Conservation (phyloP, 2,888 invertebrate genomes). For the Hirtodrosophila alboralis region DNA sequence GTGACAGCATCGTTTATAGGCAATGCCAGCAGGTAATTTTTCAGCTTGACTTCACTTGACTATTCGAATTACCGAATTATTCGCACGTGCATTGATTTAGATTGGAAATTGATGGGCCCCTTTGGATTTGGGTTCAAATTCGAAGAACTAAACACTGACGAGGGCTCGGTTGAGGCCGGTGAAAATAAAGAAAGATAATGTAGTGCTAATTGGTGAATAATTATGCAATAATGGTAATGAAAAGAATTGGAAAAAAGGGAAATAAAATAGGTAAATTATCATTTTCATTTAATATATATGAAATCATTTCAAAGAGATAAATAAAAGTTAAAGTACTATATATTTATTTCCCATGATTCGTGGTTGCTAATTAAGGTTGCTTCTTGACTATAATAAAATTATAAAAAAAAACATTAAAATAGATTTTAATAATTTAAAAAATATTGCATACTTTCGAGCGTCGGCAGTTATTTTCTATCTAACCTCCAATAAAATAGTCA, state of each 20-base stretch:
- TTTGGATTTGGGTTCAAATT: constrained; percentile 39
- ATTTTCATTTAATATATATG: too few species aligned
- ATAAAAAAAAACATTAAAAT: constrained; percentile 1
- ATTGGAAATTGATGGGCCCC: constrained; percentile 58
- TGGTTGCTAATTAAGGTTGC: too few species aligned
- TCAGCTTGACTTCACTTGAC: constrained; percentile 53
- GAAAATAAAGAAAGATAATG: constrained; percentile 25
- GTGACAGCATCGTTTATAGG: constrained; percentile 73
- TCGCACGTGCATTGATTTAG: constrained; percentile 73
- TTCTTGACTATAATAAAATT: too few species aligned
- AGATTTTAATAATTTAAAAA: constrained; percentile 9
- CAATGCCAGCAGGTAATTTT: constrained; percentile 70
- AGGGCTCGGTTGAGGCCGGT: too few species aligned
- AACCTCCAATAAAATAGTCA: background rate
- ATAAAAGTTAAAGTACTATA: too few species aligned
- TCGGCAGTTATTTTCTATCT: background rate
- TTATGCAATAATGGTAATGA: constrained; percentile 43
- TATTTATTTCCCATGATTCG: too few species aligned
- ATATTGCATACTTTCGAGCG: constrained; percentile 56
- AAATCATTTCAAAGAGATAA: too few species aligned
- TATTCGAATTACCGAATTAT: constrained; percentile 58
- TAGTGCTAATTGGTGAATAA: constrained; percentile 41
- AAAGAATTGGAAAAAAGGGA: too few species aligned
- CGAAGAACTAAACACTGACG: constrained; percentile 37
- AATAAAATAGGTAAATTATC: too few species aligned